Percentiles rank a stretch among this genome's conserved stretches.
phyloP scores from a whole-genome alignment of 2,888 invertebrate genomes.

The Kryphioiulus occultus region DNA sequence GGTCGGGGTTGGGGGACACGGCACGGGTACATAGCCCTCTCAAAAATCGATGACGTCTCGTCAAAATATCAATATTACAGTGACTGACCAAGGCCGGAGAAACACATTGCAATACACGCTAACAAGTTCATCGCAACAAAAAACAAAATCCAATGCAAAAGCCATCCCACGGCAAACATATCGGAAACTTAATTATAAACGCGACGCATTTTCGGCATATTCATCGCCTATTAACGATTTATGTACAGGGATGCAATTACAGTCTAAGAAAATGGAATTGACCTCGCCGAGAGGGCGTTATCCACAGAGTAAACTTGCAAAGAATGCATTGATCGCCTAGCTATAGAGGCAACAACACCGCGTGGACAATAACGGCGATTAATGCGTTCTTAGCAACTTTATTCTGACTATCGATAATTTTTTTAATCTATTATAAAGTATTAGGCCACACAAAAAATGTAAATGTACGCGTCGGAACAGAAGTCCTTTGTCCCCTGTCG shows the following conservation, averaged over 20 bases:
- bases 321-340: conserved; percentile 1
- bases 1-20: background rate
- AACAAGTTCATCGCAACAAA: background rate
- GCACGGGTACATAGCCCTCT: background rate
- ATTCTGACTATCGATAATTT: background rate
- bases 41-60: background rate
- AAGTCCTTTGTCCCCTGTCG: background rate
- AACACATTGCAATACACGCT: background rate
- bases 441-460: background rate
- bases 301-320: conserved; percentile 9
- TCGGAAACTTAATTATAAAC: conserved; percentile 23
- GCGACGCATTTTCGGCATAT: background rate
- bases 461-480: background rate
- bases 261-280: background rate
- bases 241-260: background rate
- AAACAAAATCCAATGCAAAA: background rate
- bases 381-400: background rate
- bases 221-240: background rate
- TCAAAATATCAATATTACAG: conserved; percentile 8
- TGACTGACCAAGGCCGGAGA: background rate
- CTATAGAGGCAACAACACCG: background rate
- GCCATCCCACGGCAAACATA: conserved; percentile 9
- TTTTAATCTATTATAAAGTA: background rate
- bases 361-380: background rate
- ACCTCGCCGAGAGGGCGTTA: background rate